A percentile compares a stretch with the other conserved stretches of the same genome.
Evolutionary conservation across 2,797 vertebrate genomes (phyloP).

Genomic region (Melopsittacus undulatus): DNA sequence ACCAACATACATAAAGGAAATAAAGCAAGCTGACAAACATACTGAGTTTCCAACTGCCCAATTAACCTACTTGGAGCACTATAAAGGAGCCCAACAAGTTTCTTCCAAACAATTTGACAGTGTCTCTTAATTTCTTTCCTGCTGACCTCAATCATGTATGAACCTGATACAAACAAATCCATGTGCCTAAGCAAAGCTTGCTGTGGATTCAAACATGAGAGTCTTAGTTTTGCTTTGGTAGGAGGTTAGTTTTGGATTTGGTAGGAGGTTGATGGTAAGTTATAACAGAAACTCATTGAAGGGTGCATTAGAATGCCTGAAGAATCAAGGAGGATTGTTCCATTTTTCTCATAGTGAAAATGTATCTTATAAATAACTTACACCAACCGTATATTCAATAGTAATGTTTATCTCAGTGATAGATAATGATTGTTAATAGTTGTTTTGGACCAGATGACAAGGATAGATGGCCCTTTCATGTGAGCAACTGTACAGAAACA

Average conservation of each 20-base stretch:
- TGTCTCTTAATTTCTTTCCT: not conserved
- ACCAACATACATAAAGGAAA: not conserved
- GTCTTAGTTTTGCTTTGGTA: not conserved
- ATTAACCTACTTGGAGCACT: not conserved
- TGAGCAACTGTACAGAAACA: not conserved
- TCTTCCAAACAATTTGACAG: not conserved
- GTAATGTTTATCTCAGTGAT: not conserved
- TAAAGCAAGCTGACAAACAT: not conserved
- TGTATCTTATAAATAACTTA: not conserved
- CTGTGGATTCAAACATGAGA: not conserved
- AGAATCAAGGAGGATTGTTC: not conserved
- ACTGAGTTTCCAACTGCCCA: not conserved
- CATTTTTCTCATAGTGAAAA: not conserved
- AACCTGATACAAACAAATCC: not conserved
- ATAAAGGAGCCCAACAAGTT: not conserved
- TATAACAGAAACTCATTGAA: not conserved
- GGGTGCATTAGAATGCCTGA: not conserved
- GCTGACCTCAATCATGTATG: not conserved
- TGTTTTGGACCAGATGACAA: not conserved
- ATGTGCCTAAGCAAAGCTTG: not conserved
- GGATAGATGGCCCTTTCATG: not conserved
- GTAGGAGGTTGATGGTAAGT: not conserved
- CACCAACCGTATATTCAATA: not conserved
- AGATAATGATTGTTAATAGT: not conserved
- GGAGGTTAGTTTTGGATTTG: not conserved